Conservation (phyloP, 2,888 invertebrate species). For the Limnephilus rhombicus region DNA sequence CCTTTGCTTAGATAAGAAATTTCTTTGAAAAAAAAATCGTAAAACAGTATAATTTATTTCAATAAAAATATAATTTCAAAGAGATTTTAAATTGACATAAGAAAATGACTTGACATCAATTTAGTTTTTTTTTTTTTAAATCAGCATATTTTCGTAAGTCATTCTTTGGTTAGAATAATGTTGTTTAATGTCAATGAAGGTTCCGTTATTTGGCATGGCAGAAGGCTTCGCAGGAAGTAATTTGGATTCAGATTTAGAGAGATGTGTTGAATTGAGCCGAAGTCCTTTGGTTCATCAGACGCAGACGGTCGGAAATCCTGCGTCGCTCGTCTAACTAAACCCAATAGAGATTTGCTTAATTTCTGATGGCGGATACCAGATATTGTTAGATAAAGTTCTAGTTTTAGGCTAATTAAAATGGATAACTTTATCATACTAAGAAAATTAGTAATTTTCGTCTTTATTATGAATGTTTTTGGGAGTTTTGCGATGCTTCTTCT, state of each 20-base stretch:
- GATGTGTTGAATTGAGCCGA: background rate
- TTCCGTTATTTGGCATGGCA: background rate
- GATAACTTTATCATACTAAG: background rate
- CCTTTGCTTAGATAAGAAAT: background rate
- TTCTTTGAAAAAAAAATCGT: background rate
- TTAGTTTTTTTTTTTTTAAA: background rate
- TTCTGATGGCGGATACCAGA: background rate
- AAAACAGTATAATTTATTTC: background rate
- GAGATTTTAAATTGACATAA: background rate
- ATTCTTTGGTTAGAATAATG: background rate
- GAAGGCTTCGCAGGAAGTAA: conserved; percentile 15
- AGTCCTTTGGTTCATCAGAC: conserved; percentile 25
- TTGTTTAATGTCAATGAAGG: background rate
- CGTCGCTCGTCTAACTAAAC: background rate
- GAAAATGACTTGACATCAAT: background rate
- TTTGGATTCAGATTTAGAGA: conserved; percentile 16
- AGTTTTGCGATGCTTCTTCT: background rate
- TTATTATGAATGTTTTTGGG: background rate
- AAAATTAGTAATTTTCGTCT: background rate
- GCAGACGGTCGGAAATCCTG: conserved; percentile 19
- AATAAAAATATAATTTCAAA: background rate
- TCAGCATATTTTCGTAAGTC: background rate
- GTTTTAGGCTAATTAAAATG: background rate
- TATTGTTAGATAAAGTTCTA: background rate
- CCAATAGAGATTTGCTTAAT: background rate